Conservation (phyloP, 2,797 vertebrate species). For the Cyclopterus lumpus region DNA sequence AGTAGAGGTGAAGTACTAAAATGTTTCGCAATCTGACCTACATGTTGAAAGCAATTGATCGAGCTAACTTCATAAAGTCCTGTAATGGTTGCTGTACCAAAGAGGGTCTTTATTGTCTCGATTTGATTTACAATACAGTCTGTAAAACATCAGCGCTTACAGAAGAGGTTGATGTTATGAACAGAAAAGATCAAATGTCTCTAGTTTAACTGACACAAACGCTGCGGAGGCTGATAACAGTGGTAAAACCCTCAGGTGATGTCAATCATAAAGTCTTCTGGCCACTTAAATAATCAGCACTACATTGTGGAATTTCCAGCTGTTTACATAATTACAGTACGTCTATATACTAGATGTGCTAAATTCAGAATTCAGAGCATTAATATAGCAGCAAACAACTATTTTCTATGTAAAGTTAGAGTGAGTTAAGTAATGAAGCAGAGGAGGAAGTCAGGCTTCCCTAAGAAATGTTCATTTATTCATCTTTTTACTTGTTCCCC, state of each 20-base stretch:
- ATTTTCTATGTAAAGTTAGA: too few relatives aligned
- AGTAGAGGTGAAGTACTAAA: neutral
- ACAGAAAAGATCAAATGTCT: conserved; percentile 16
- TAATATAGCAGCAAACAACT: too few relatives aligned
- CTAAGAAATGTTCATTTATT: neutral
- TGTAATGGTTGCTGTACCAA: neutral
- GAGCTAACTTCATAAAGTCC: conserved; percentile 9
- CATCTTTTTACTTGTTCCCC: neutral
- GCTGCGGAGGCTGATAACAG: conserved; percentile 1
- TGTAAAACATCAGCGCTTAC: conserved; percentile 5
- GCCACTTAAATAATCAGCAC: neutral
- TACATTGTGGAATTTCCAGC: too few relatives aligned
- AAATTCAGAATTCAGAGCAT: too few relatives aligned
- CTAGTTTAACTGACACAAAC: conserved; percentile 5
- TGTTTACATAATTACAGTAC: too few relatives aligned
- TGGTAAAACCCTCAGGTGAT: neutral
- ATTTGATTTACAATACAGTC: conserved; percentile 5
- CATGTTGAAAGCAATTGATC: neutral
- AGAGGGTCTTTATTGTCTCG: neutral
- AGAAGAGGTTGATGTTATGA: conserved; percentile 20
- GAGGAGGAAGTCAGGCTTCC: too few relatives aligned
- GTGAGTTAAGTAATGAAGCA: too few relatives aligned
- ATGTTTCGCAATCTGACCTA: neutral
- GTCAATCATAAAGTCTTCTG: neutral
- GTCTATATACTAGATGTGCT: too few relatives aligned